These are phyloP conservation scores for Dicentrarchus labrax DNA, from an alignment of 2,113 vertebrate species.

Conservation along the genomic window DNA sequence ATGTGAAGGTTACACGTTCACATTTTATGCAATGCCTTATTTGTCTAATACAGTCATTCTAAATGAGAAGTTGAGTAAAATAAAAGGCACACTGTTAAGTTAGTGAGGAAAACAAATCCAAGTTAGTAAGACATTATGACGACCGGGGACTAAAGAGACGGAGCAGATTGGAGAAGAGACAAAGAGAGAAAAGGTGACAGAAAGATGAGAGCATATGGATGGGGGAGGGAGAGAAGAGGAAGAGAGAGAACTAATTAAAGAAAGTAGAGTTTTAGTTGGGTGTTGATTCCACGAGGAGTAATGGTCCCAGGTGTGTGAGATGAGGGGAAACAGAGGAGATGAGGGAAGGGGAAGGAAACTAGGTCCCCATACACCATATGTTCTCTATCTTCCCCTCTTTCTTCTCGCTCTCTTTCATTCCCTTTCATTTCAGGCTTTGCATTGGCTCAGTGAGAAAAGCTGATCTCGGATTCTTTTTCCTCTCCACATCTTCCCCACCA, in stretches of 20 bases:
- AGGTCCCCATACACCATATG: conserved; percentile 58
- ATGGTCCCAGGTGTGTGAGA: conserved; percentile 65
- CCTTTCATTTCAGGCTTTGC: conserved; percentile 44
- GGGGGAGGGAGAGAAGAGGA: conserved; percentile 6
- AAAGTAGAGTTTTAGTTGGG: conserved; percentile 67
- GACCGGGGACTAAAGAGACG: not conserved
- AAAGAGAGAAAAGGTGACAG: conserved; percentile 6
- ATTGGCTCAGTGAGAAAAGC: conserved; percentile 22
- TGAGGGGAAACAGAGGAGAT: conserved; percentile 44
- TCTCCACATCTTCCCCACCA: conserved; percentile 7
- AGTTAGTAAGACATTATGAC: not conserved
- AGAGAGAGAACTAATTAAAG: conserved; percentile 64
- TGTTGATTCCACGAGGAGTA: conserved; percentile 64
- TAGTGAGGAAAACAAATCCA: not conserved
- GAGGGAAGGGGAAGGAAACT: conserved; percentile 49
- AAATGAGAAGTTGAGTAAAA: not conserved
- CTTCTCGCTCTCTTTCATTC: conserved; percentile 35
- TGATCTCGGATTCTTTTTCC: conserved; percentile 20
- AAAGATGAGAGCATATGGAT: conserved; percentile 55
- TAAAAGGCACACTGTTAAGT: not conserved
- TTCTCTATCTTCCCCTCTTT: conserved; percentile 45
- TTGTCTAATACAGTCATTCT: not conserved
- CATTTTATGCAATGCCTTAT: not conserved
- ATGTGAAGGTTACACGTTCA: not conserved
- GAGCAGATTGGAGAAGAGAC: conserved; percentile 13